phyloP scores from a whole-genome alignment of 2,797 vertebrate species.

The Podargus strigoides region DNA sequence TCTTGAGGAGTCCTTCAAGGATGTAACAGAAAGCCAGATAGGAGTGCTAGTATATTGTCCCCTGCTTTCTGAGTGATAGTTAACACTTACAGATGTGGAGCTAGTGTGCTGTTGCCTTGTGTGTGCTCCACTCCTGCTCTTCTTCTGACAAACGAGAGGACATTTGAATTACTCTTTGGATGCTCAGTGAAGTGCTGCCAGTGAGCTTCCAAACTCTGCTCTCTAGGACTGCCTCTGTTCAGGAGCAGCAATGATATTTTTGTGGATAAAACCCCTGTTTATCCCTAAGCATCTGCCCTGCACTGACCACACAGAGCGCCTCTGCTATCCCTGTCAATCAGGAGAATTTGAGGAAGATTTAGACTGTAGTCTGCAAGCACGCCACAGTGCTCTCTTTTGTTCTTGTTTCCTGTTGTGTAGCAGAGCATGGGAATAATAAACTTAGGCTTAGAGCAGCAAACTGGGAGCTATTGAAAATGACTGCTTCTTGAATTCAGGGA shows the following conservation, averaged over 20 bases:
- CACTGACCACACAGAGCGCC: background rate
- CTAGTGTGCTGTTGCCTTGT: rapidly evolving
- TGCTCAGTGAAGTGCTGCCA: background rate
- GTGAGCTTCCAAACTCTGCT: background rate
- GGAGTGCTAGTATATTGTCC: background rate
- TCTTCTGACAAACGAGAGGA: background rate
- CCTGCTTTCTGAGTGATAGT: background rate
- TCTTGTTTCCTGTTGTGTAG: background rate
- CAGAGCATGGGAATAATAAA: background rate
- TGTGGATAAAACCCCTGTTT: too few species aligned
- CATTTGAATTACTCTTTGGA: background rate
- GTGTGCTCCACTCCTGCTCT: background rate
- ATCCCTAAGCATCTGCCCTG: background rate
- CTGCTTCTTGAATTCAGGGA: background rate
- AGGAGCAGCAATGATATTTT: background rate
- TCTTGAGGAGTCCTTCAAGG: background rate
- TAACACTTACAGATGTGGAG: background rate
- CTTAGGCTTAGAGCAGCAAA: background rate
- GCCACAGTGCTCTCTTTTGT: background rate
- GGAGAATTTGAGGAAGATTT: background rate
- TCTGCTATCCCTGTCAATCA: background rate
- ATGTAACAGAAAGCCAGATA: background rate
- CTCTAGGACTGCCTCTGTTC: background rate
- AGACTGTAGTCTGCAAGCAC: background rate
- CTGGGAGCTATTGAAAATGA: background rate